These are phyloP conservation scores for Peromyscus maniculatus DNA, from an alignment of 2,113 vertebrate species.

Conservation along the genomic window DNA sequence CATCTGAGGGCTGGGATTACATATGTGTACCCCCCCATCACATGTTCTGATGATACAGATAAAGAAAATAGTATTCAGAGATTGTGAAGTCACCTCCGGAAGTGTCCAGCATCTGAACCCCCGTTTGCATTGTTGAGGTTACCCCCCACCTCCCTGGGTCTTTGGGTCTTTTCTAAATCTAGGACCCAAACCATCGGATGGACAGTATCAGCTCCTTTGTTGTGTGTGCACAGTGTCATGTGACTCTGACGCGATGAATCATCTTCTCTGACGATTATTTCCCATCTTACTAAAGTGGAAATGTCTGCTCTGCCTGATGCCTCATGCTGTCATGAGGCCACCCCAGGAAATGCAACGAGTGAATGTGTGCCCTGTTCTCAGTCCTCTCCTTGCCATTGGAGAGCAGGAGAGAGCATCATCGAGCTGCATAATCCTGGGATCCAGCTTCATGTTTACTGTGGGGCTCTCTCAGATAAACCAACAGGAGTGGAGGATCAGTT, in stretches of 20 bases:
- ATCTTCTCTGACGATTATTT: not conserved
- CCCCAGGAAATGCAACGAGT: not conserved
- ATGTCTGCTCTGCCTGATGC: not conserved
- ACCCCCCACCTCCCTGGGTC: not conserved
- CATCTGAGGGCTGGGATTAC: not conserved
- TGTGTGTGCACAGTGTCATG: not conserved
- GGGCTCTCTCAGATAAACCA: not conserved
- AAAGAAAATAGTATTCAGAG: not conserved
- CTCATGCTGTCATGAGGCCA: not conserved
- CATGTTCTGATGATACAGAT: not conserved
- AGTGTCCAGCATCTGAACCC: not conserved
- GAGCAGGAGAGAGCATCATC: not conserved
- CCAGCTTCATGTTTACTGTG: not conserved
- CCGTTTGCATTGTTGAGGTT: not conserved
- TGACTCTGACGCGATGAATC: not conserved
- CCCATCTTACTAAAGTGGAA: not conserved
- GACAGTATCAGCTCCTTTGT: not conserved
- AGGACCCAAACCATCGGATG: not conserved
- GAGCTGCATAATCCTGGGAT: not conserved
- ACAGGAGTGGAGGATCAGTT: not conserved
- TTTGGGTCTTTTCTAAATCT: not conserved
- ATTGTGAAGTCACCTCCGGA: not conserved
- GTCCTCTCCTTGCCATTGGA: not conserved
- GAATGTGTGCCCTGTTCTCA: not conserved
- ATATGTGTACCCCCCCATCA: not conserved